Conservation (phyloP, 2,888 invertebrate species). For the Plagiodera versicolora region DNA sequence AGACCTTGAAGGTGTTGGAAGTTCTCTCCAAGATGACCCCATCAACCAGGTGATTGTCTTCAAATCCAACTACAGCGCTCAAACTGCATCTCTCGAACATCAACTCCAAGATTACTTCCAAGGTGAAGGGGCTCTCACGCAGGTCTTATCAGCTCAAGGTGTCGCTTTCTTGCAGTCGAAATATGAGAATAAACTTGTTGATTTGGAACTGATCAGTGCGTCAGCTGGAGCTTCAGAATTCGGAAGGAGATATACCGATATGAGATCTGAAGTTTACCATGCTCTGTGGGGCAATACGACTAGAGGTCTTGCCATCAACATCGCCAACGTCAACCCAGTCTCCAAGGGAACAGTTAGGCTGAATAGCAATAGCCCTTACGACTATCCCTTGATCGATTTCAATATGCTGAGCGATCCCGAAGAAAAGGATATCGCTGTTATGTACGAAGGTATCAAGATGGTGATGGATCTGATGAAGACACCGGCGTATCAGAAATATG, state of each 20-base stretch:
- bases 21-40: conserved; percentile 76
- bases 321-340: conserved; percentile 37
- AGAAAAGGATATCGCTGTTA: conserved; percentile 54
- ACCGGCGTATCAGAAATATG: conserved; percentile 57
- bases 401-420: conserved; percentile 63
- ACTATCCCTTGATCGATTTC: conserved; percentile 63
- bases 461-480: conserved; percentile 55
- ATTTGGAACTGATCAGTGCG: conserved; percentile 12
- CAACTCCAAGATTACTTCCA: conserved; percentile 57
- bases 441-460: conserved; percentile 58
- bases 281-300: conserved; percentile 51
- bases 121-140: conserved; percentile 22
- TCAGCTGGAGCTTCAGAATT: background rate
- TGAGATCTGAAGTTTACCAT: conserved; percentile 37
- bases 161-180: conserved; percentile 12
- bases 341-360: conserved; percentile 64
- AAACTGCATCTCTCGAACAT: conserved; percentile 36
- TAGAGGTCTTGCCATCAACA: conserved; percentile 22
- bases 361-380: conserved; percentile 30
- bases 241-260: conserved; percentile 27
- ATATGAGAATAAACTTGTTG: background rate
- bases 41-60: conserved; percentile 71
- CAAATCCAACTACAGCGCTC: conserved; percentile 62
- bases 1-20: conserved; percentile 69
- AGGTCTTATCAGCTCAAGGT: background rate